These are phyloP conservation scores for Vidua macroura DNA, from an alignment of 2,113 vertebrate genomes.

Conservation along the genomic window DNA sequence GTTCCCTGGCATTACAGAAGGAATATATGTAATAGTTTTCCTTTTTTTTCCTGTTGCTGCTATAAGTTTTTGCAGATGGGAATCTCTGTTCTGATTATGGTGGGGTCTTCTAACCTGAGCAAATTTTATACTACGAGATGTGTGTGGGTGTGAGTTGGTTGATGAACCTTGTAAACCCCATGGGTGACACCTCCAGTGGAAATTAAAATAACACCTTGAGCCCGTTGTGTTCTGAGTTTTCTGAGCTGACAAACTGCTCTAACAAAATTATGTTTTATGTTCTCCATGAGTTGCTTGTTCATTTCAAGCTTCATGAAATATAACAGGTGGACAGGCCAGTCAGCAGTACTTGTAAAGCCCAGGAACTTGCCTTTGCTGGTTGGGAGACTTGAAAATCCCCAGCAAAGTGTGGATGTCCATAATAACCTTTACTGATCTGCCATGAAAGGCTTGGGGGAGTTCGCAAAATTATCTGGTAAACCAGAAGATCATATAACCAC, in stretches of 20 bases:
- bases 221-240: background rate
- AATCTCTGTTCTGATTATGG: background rate
- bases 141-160: background rate
- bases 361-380: background rate
- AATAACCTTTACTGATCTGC: background rate
- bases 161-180: background rate
- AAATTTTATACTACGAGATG: background rate
- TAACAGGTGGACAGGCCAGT: background rate
- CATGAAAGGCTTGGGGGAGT: background rate
- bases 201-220: background rate
- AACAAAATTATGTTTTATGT: background rate
- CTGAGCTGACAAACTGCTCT: background rate
- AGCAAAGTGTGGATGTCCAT: background rate
- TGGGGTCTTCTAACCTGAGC: background rate
- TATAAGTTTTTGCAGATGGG: background rate
- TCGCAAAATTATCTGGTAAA: background rate
- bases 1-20: background rate
- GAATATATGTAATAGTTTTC: background rate
- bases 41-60: background rate
- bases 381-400: background rate
- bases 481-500: background rate
- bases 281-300: constrained; percentile 26
- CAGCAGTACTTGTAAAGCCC: background rate
- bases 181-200: background rate
- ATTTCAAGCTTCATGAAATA: constrained; percentile 49